These are phyloP conservation scores for Kryphioiulus occultus DNA, from an alignment of 2,888 invertebrate species.

Conservation along the genomic window DNA sequence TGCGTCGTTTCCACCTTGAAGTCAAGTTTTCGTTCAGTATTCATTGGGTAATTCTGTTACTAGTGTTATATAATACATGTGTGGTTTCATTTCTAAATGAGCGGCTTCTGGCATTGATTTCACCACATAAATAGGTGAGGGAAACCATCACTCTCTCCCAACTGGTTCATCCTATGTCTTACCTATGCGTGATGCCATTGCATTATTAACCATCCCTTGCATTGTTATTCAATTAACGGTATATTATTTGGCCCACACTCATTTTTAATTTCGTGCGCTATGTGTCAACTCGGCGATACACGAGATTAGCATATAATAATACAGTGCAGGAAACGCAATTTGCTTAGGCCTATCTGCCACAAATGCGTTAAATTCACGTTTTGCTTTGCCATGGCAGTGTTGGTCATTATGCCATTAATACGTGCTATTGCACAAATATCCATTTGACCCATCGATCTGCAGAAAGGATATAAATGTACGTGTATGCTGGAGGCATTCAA, in stretches of 20 bases:
- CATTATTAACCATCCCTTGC: slow-evolving; percentile 36
- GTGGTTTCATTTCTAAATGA: slow-evolving; percentile 18
- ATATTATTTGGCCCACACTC: slow-evolving; percentile 36
- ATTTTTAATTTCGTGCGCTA: slow-evolving; percentile 27
- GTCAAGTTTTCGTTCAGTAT: too few relatives aligned
- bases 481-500: too few relatives aligned
- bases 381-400: background rate
- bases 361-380: background rate
- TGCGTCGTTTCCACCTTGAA: too few relatives aligned
- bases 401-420: too few relatives aligned
- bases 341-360: background rate
- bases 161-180: background rate
- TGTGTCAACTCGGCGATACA: slow-evolving; percentile 27
- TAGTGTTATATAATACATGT: background rate
- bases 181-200: slow-evolving; percentile 35
- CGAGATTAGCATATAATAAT: slow-evolving; percentile 3
- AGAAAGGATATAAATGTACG: too few relatives aligned
- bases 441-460: too few relatives aligned
- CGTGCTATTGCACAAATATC: too few relatives aligned
- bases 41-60: too few relatives aligned
- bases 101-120: background rate
- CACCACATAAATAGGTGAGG: background rate
- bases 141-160: background rate
- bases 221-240: slow-evolving; percentile 40
- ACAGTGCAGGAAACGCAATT: background rate